Evolutionary conservation across 2,113 vertebrate species (phyloP).

Genomic region (Nycticebus coucang): DNA sequence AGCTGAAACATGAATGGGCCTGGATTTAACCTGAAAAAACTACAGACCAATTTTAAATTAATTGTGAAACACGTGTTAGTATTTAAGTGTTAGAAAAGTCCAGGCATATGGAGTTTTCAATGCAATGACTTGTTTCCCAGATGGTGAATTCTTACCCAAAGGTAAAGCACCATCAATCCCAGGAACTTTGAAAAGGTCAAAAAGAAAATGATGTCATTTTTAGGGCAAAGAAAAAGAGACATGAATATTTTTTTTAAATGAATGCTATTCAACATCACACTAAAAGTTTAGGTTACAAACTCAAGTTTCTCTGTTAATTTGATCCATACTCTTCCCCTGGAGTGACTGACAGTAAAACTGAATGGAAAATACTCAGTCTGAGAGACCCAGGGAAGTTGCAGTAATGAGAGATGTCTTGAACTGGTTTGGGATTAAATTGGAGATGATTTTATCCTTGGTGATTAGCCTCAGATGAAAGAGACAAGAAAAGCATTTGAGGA

Average conservation of each 20-base stretch:
- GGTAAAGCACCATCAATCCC: not conserved
- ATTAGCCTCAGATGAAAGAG: conserved; percentile 22
- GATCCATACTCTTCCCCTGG: not conserved
- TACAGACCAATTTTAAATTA: not conserved
- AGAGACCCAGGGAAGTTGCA: not conserved
- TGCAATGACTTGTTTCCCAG: conserved; percentile 47
- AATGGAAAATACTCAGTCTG: not conserved
- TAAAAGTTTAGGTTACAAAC: not conserved
- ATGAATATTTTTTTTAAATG: not conserved
- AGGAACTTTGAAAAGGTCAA: not conserved
- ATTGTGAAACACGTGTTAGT: conserved; percentile 42
- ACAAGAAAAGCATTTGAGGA: not conserved
- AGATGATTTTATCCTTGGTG: conserved; percentile 26
- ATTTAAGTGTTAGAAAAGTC: not conserved
- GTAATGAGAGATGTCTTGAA: conserved; percentile 1
- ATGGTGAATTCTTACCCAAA: conserved; percentile 53
- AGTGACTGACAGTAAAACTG: not conserved
- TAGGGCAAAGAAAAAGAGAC: not conserved
- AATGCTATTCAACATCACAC: not conserved
- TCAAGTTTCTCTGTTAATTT: not conserved
- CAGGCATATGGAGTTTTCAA: not conserved
- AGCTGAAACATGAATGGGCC: not conserved
- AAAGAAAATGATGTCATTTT: not conserved
- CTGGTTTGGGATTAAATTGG: not conserved
- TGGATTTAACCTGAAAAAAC: conserved; percentile 22